Percentiles rank a stretch among this genome's conserved stretches.
These are phyloP conservation scores for Sebastes wilsoni DNA, from an alignment of 2,797 vertebrate genomes.

Conservation along the genomic window DNA sequence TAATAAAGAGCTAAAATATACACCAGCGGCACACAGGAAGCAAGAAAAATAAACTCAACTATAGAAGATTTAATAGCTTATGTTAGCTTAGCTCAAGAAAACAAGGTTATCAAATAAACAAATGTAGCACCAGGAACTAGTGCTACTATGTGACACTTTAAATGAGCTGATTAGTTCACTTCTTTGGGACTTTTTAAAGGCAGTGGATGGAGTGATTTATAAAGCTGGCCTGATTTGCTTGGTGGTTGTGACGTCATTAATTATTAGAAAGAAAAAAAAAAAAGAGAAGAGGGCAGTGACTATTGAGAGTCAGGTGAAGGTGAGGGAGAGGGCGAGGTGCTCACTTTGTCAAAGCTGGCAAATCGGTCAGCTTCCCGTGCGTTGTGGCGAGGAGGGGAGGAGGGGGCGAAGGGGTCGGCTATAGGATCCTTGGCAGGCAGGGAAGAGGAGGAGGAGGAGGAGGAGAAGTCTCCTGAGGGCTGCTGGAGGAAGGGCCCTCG, in stretches of 20 bases:
- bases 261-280: constrained; percentile 20
- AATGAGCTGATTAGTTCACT: not conserved
- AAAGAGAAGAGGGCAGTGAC: constrained; percentile 42
- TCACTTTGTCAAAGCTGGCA: constrained; percentile 99
- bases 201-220: constrained; percentile 75
- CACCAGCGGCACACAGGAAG: constrained; percentile 36
- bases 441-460: constrained; percentile 84
- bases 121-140: not conserved
- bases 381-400: constrained; percentile 89
- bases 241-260: not conserved
- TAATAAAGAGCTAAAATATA: constrained; percentile 31
- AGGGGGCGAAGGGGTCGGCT: constrained; percentile 93
- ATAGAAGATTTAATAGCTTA: not conserved
- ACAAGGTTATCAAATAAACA: not conserved
- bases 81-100: constrained; percentile 16
- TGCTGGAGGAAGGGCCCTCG: constrained; percentile 91
- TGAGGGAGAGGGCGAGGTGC: constrained; percentile 84
- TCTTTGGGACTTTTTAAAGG: constrained; percentile 40
- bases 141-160: not conserved
- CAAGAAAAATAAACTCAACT: constrained; percentile 28
- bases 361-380: constrained; percentile 90
- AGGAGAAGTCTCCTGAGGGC: constrained; percentile 86
- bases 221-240: constrained; percentile 61
- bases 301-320: constrained; percentile 76
- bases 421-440: constrained; percentile 90